These are phyloP conservation scores for Euura lappo DNA, from an alignment of 1,140 invertebrate genomes.

Conservation along the genomic window DNA sequence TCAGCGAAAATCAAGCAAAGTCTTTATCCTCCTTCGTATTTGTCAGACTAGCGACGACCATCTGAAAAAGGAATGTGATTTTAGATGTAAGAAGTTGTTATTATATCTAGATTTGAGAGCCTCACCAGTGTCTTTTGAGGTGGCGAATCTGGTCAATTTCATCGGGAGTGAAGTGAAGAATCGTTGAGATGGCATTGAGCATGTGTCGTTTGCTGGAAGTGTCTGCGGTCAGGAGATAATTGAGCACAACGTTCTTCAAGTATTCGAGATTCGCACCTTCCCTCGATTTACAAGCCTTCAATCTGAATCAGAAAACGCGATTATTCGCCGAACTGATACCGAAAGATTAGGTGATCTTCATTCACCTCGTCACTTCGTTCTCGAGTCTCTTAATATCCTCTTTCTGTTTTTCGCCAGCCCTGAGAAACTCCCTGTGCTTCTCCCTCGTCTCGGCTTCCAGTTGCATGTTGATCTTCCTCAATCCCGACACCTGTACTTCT, in stretches of 20 bases:
- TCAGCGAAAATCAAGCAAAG: too few species aligned
- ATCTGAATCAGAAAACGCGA: constrained; percentile 56
- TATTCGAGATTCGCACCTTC: constrained; percentile 90
- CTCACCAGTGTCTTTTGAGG: constrained; percentile 33
- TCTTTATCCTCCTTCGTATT: too few species aligned
- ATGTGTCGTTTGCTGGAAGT: constrained; percentile 76
- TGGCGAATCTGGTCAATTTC: constrained; percentile 68
- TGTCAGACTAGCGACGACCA: too few species aligned
- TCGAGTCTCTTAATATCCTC: constrained; percentile 65
- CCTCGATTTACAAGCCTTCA: constrained; percentile 77
- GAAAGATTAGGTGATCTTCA: constrained; percentile 20
- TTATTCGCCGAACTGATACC: too few species aligned
- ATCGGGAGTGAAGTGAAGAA: constrained; percentile 77
- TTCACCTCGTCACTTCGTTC: constrained; percentile 58
- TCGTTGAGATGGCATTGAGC: constrained; percentile 87
- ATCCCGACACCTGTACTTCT: constrained; percentile 77
- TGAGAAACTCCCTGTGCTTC: constrained; percentile 64
- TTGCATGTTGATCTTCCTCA: constrained; percentile 75
- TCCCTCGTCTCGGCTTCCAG: constrained; percentile 74
- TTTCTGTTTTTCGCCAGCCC: constrained; percentile 64
- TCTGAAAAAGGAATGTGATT: too few species aligned
- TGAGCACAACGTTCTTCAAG: constrained; percentile 87
- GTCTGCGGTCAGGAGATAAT: constrained; percentile 78
- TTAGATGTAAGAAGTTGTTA: too few species aligned
- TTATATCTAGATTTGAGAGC: too few species aligned